Base-by-base conservation (phyloP, 1,140 invertebrate species). In the Stegodyphus mimosarum region DNA sequence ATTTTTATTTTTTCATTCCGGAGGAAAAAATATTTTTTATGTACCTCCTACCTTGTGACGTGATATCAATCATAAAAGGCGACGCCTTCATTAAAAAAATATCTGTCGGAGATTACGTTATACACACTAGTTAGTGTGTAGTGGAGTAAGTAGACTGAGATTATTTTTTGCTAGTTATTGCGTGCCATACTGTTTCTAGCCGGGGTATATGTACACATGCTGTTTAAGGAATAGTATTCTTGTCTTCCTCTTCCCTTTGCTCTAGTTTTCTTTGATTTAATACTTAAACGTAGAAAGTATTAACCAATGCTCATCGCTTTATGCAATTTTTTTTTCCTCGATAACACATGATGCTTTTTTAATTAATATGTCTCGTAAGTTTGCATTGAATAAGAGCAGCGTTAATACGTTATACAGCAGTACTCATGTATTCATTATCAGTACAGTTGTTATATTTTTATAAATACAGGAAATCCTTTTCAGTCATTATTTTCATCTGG, bases 31-130 rank as follows among this genome's bases (percentile, higher is more conserved):
- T 15, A 64, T 55, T 70, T 70, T 69, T 69, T 67, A 15, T 70
- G 6, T 15, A 53, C 51, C n/a, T 53, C 53, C 13, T 67, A 17
- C 17, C 15, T 15, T 18, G 17, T n/a, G 50, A 79, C 51, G 50
- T 70, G 66, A 70, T 79, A 69, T 64, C 77, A 70, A 70, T 79
- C 77, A 70, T 55, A 79, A 53, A 69, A 79, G 51, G 17, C 13
- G 64, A 67, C 9, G 17, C 64, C 17, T 67, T 67, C 64, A 10
- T 60, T 60, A 10, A 10, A 7, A 67, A 9, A 18, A 67, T 67
- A 10, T 60, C 55, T 67, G 64, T n/a, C 17, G n/a, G 17, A 67
- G 64, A 67, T 67, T 67, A 67, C 64, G 10, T 15, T 7, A 67
- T 67, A 67, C 7, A 17, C n/a, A 17, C 7, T 67, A n/a, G 11